phyloP scores from a whole-genome alignment of 2,888 invertebrate genomes.

The Eupithecia exiguata region DNA sequence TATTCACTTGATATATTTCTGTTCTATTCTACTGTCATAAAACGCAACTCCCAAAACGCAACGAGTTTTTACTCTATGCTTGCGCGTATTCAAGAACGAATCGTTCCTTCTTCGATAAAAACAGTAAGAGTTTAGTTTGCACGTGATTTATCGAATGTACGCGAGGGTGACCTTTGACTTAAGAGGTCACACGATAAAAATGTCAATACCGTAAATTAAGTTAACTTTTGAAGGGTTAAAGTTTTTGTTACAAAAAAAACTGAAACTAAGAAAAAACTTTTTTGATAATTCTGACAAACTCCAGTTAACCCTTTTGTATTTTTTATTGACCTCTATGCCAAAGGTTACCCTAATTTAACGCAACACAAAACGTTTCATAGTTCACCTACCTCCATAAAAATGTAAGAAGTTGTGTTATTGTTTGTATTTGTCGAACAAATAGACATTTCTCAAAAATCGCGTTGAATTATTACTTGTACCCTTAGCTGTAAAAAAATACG shows the following conservation, averaged over 20 bases:
- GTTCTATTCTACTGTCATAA: too few species aligned
- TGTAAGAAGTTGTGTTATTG: not conserved
- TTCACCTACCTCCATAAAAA: not conserved
- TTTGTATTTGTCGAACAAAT: not conserved
- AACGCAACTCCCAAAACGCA: too few species aligned
- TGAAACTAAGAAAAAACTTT: not conserved
- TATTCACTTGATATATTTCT: too few species aligned
- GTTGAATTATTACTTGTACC: not conserved
- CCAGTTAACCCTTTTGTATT: not conserved
- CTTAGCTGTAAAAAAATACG: not conserved
- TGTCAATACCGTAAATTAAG: slow-evolving; percentile 17
- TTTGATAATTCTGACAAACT: not conserved
- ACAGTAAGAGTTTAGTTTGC: not conserved
- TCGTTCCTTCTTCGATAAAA: not conserved
- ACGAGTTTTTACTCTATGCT: too few species aligned
- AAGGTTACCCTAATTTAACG: slow-evolving; percentile 4
- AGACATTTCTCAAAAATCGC: not conserved
- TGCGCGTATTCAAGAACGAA: too few species aligned
- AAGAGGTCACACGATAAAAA: slow-evolving; percentile 19
- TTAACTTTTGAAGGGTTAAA: slow-evolving; percentile 1
- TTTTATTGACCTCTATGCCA: not conserved
- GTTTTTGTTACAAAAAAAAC: not conserved
- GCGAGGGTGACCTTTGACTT: slow-evolving; percentile 25
- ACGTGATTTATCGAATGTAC: not conserved
- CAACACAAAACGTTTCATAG: not conserved